phyloP scores from a whole-genome alignment of 2,797 vertebrate genomes.

The Pseudomugil gertrudae region DNA sequence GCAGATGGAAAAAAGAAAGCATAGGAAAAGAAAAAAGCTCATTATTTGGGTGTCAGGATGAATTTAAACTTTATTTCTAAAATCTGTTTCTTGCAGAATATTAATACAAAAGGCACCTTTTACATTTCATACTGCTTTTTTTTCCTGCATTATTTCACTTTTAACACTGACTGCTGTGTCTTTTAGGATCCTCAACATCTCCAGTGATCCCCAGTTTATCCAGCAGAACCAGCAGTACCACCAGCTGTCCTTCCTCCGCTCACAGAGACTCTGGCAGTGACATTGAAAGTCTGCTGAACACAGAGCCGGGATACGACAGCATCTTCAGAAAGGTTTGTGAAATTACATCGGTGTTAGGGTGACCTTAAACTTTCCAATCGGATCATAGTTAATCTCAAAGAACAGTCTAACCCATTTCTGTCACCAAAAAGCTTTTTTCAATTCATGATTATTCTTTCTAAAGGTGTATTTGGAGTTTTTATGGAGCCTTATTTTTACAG shows the following conservation, averaged over 20 bases:
- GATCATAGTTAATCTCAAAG: not conserved
- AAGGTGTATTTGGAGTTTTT: too few relatives aligned
- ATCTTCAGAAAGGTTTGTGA: slow-evolving; percentile 88
- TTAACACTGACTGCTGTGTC: slow-evolving; percentile 29
- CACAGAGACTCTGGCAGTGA: slow-evolving; percentile 86
- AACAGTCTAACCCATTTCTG: not conserved
- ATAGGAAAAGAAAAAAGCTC: slow-evolving; percentile 3
- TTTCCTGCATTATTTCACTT: not conserved
- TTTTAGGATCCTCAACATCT: slow-evolving; percentile 83
- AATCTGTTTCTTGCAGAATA: slow-evolving; percentile 9
- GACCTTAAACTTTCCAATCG: not conserved
- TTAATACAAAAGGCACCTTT: not conserved
- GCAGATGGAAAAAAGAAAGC: slow-evolving; percentile 24
- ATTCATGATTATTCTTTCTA: not conserved
- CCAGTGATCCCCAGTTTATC: slow-evolving; percentile 78
- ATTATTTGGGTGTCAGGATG: slow-evolving; percentile 20
- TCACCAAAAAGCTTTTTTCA: not conserved
- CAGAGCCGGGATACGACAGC: slow-evolving; percentile 84
- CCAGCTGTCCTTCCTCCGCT: slow-evolving; percentile 67
- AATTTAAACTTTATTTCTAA: slow-evolving; percentile 16
- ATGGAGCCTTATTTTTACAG: not conserved
- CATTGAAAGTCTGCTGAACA: slow-evolving; percentile 83
- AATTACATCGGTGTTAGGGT: not conserved
- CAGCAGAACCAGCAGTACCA: slow-evolving; percentile 60
- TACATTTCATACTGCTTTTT: not conserved